Conservation (phyloP, 2,888 invertebrate genomes). For the Electrophaes corylata region DNA sequence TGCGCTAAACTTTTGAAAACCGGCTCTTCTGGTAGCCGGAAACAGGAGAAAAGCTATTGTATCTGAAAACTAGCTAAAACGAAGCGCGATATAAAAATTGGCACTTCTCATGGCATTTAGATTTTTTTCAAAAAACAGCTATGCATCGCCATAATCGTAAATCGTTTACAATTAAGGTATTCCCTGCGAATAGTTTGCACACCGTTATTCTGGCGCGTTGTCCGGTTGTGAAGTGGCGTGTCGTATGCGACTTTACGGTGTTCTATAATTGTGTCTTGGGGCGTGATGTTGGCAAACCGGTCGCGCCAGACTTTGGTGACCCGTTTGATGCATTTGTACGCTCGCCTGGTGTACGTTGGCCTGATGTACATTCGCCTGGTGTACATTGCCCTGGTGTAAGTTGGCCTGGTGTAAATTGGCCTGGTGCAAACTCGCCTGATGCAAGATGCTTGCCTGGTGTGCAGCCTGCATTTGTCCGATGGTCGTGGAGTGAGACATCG, state of each 20-base stretch:
- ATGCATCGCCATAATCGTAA: conserved; percentile 7
- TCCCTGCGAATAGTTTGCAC: conserved; percentile 18
- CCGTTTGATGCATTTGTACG: conserved; percentile 33
- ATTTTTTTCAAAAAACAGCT: neutral
- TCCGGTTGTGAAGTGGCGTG: conserved; percentile 26
- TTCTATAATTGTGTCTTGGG: conserved; percentile 51
- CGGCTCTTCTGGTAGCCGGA: neutral
- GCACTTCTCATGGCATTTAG: neutral
- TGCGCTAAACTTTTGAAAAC: neutral
- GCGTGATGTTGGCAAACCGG: conserved; percentile 64
- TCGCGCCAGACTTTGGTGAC: conserved; percentile 41
- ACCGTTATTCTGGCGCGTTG: conserved; percentile 2
- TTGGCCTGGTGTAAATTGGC: conserved; percentile 19
- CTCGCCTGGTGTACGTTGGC: conserved; percentile 5
- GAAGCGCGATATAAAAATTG: conserved; percentile 2
- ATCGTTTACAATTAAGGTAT: conserved; percentile 9
- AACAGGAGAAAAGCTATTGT: neutral
- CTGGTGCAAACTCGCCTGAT: conserved; percentile 38
- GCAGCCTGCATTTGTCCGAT: conserved; percentile 46
- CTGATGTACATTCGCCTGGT: conserved; percentile 7
- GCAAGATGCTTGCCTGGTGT: conserved; percentile 46
- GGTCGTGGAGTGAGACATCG: conserved; percentile 50
- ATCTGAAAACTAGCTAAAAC: neutral
- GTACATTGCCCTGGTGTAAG: conserved; percentile 19
- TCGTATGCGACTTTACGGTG: conserved; percentile 38